These are phyloP conservation scores for Malurus leucopterus DNA, from an alignment of 2,797 vertebrate species.

Conservation along the genomic window DNA sequence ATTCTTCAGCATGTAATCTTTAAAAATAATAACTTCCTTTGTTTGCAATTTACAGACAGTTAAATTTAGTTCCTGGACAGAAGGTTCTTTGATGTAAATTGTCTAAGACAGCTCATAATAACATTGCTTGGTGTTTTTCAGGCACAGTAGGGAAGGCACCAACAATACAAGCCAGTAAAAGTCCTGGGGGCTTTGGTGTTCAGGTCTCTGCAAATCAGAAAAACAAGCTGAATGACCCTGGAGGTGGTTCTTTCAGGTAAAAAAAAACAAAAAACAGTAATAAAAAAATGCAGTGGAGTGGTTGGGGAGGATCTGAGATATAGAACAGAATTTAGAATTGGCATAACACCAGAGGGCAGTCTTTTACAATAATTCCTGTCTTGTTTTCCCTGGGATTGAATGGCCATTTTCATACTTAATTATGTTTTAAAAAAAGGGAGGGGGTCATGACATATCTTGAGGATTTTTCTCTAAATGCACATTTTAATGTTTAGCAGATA, in stretches of 20 bases:
- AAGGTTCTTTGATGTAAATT: slow-evolving; percentile 77
- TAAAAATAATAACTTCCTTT: slow-evolving; percentile 62
- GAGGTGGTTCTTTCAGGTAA: slow-evolving; percentile 87
- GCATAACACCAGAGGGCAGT: slow-evolving; percentile 86
- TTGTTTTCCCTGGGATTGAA: neutral
- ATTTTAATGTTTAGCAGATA: neutral
- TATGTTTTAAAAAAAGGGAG: neutral
- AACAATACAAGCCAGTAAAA: slow-evolving; percentile 77
- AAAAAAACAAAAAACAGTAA: neutral
- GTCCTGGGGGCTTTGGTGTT: slow-evolving; percentile 76
- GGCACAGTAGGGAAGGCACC: slow-evolving; percentile 80
- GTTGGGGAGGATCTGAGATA: neutral
- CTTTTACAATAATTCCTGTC: slow-evolving; percentile 76
- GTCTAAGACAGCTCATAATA: slow-evolving; percentile 77
- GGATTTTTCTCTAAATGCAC: neutral
- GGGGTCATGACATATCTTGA: neutral
- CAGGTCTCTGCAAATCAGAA: slow-evolving; percentile 88
- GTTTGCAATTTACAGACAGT: slow-evolving; percentile 68
- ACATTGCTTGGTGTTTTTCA: slow-evolving; percentile 76
- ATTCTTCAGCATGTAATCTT: slow-evolving; percentile 30
- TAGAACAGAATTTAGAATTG: neutral
- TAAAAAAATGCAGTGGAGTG: neutral
- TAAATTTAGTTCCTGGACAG: slow-evolving; percentile 78
- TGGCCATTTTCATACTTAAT: neutral
- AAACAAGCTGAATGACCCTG: slow-evolving; percentile 85